Base-by-base conservation (phyloP, 53 echinoderm and acorn worm genomes). In the Patiria pectinifera region DNA sequence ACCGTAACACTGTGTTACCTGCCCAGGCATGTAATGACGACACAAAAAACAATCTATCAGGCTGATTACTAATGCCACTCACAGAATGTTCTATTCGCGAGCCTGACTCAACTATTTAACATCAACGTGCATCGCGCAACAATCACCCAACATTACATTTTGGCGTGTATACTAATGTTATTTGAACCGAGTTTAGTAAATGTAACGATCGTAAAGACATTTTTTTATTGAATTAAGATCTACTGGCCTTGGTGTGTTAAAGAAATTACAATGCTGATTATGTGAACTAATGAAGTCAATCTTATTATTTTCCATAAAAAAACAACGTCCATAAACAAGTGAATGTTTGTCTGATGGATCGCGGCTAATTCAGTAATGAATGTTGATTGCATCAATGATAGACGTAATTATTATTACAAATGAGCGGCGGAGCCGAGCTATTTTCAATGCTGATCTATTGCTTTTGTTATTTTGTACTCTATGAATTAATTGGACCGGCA, bases 41-140 rank as follows among this genome's bases (percentile, higher is more conserved):
- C 90, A 90, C 76, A 90, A 69, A 63, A 82, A 86, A 71, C 80
- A 81, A 78, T 90, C 90, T 53, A 69, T 89, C 79, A 66, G 45
- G 81, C 80, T 47, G 46, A 80, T 66, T 77, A 81, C 47, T 25
- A 47, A 48, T 90, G 80, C 45, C 61, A 79, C 44, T 79, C 47
- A 35, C 35, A 45, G 22, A 76, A 76, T 76, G 24, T 2, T 14
- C 72, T 59, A 45, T 16, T 46, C 5, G 24, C 21, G 24, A 11
- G 23, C n/a, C 14, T 12, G 43, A 48, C 22, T 48, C 44, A 46
- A 16, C 45, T 45, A 22, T 46, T 45, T 79, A 18, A 53, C 53
- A 66, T 7, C 66, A 66, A 3, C 13, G 3, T 66, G 15, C 0
- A 66, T 4, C 66, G 66, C 8, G 53, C 53, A 53, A 53, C 5